phyloP scores from a whole-genome alignment of 2,888 invertebrate species.

The Trissoscelio sp. region DNA sequence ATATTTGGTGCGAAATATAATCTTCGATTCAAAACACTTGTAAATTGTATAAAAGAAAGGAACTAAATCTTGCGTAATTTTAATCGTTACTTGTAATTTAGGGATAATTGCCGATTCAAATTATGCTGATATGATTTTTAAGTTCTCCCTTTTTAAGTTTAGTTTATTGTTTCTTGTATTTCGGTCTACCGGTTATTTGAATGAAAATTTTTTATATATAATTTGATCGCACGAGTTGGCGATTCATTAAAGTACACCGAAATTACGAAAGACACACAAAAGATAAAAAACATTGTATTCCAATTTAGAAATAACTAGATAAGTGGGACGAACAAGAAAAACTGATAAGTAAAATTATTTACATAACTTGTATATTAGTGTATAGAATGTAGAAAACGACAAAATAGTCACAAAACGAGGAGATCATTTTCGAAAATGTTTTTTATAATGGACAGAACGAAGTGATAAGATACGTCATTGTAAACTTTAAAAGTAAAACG shows the following conservation, averaged over 20 bases:
- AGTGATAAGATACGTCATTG: slow-evolving; percentile 80
- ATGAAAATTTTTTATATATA: slow-evolving; percentile 18
- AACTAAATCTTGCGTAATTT: slow-evolving; percentile 52
- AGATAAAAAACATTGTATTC: slow-evolving; percentile 75
- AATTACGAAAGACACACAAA: slow-evolving; percentile 71
- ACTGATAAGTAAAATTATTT: slow-evolving; percentile 76
- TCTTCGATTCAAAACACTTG: slow-evolving; percentile 43
- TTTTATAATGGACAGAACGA: slow-evolving; percentile 82
- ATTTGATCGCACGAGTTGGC: slow-evolving; percentile 74
- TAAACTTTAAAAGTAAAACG: slow-evolving; percentile 71
- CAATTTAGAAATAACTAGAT: slow-evolving; percentile 81
- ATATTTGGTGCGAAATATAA: slow-evolving; percentile 49
- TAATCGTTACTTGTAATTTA: slow-evolving; percentile 37
- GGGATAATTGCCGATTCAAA: slow-evolving; percentile 21
- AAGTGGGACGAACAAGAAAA: slow-evolving; percentile 82
- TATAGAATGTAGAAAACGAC: slow-evolving; percentile 82
- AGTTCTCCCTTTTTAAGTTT: slow-evolving; percentile 22
- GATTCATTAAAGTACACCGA: slow-evolving; percentile 73
- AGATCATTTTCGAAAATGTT: slow-evolving; percentile 83
- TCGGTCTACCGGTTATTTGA: neutral
- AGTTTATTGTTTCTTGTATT: slow-evolving; percentile 15
- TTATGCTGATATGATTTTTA: slow-evolving; percentile 16
- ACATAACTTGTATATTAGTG: slow-evolving; percentile 84
- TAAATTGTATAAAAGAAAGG: slow-evolving; percentile 59
- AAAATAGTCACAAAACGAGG: slow-evolving; percentile 70